These are phyloP conservation scores for Drosophila tanythrix DNA, from an alignment of 2,888 invertebrate species.

Conservation along the genomic window DNA sequence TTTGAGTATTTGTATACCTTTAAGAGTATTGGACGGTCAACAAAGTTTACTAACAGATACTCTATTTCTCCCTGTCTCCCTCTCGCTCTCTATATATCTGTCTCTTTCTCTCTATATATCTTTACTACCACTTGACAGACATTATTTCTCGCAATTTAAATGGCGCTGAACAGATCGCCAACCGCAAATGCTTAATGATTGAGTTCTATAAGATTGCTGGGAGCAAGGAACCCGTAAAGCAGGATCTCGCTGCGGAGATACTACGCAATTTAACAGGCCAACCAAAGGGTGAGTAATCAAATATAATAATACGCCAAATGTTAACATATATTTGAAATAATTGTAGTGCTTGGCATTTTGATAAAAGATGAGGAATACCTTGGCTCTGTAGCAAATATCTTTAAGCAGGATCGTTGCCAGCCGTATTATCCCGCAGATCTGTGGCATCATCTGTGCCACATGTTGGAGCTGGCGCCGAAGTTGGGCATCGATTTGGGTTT, in stretches of 20 bases:
- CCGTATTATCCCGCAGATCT: slow-evolving; percentile 62
- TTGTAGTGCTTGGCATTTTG: slow-evolving; percentile 51
- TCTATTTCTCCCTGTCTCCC: not conserved
- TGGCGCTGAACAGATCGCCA: slow-evolving; percentile 68
- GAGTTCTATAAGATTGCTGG: slow-evolving; percentile 74
- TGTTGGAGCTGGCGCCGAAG: slow-evolving; percentile 74
- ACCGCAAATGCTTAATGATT: slow-evolving; percentile 57
- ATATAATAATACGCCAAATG: not conserved
- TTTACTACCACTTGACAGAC: slow-evolving; percentile 32
- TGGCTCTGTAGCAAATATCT: slow-evolving; percentile 51
- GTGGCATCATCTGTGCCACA: slow-evolving; percentile 77
- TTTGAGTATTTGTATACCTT: not conserved
- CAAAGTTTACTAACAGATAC: not conserved
- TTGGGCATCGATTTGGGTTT: slow-evolving; percentile 75
- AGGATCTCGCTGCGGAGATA: slow-evolving; percentile 64
- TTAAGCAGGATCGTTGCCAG: slow-evolving; percentile 58
- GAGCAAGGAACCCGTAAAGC: slow-evolving; percentile 33
- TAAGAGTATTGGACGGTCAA: not conserved
- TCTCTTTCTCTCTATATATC: not conserved
- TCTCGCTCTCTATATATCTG: rapidly evolving
- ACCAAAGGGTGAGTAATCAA: slow-evolving; percentile 46
- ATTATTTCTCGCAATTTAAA: slow-evolving; percentile 64
- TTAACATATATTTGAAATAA: not conserved
- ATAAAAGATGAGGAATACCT: slow-evolving; percentile 55
- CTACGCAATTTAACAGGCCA: slow-evolving; percentile 70